Percentiles rank a stretch among this genome's conserved stretches.
Conservation (phyloP, 2,113 vertebrate species). For the Marcusenius ussheri region DNA sequence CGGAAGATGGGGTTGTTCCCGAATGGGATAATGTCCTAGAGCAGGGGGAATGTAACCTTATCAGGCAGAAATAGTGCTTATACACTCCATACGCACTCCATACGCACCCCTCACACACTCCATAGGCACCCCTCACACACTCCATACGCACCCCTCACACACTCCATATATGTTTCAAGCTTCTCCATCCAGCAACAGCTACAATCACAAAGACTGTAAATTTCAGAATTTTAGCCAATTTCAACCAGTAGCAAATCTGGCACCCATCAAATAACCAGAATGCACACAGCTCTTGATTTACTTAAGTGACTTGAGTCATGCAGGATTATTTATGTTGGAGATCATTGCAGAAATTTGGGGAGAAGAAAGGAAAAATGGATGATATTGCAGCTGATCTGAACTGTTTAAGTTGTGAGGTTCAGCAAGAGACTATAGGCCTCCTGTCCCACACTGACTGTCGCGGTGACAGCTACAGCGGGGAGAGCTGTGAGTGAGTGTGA, state of each 20-base stretch:
- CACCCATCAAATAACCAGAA: not conserved
- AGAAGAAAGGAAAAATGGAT: not conserved
- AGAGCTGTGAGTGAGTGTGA: not conserved
- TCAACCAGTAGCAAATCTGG: not conserved
- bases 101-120: not conserved
- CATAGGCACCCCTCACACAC: not conserved
- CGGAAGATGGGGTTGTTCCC: conserved; percentile 89
- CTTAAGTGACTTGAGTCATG: not conserved
- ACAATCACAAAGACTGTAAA: not conserved
- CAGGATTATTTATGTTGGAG: not conserved
- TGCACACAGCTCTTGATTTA: not conserved
- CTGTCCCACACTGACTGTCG: not conserved
- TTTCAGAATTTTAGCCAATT: not conserved
- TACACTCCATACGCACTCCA: not conserved
- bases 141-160: not conserved
- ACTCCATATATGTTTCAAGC: not conserved
- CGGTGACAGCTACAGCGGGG: not conserved
- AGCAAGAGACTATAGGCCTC: not conserved
- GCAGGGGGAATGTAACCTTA: not conserved
- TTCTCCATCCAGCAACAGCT: not conserved
- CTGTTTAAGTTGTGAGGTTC: not conserved
- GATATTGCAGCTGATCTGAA: not conserved
- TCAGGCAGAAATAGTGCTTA: not conserved
- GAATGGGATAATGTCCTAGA: conserved; percentile 95
- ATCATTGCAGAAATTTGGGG: not conserved